A percentile compares a stretch with the other conserved stretches of the same genome.
Conservation (phyloP, 2,888 invertebrate genomes). For the Drosophila niveifrons region DNA sequence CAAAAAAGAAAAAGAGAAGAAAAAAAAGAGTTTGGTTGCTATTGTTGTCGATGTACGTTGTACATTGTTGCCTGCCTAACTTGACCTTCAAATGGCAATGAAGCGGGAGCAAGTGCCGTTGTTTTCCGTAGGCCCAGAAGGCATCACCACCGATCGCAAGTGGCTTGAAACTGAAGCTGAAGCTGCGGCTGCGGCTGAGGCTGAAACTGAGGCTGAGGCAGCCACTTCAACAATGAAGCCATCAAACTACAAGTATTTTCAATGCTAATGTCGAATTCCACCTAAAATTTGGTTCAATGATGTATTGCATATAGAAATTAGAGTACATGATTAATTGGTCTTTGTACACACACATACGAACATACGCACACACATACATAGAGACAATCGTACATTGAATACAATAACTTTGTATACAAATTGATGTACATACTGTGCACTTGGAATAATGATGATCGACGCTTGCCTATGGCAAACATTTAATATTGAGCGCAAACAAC, state of each 20-base stretch:
- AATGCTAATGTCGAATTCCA: constrained; percentile 58
- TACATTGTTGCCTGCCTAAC: constrained; percentile 21
- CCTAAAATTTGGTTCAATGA: constrained; percentile 58
- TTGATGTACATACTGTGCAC: constrained; percentile 28
- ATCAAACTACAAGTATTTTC: constrained; percentile 66
- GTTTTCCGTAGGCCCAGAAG: constrained; percentile 57
- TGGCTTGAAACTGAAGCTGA: constrained; percentile 26
- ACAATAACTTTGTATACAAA: constrained; percentile 14
- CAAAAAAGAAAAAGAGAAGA: constrained; percentile 27
- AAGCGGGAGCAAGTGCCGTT: constrained; percentile 57
- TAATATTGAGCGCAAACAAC: constrained; percentile 56
- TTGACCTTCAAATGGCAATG: constrained; percentile 74
- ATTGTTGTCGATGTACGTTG: constrained; percentile 48
- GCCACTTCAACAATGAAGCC: constrained; percentile 77
- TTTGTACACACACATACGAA: constrained; percentile 34
- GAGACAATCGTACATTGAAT: neutral
- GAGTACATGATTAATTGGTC: constrained; percentile 72
- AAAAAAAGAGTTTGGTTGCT: constrained; percentile 28
- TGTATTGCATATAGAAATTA: constrained; percentile 74
- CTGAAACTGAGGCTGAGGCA: constrained; percentile 32
- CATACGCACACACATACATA: neutral
- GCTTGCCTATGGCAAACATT: constrained; percentile 54
- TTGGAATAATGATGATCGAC: constrained; percentile 39
- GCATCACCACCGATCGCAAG: constrained; percentile 58
- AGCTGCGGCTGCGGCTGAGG: neutral